Conservation (phyloP, 2,113 vertebrate genomes). For the Panthera uncia region DNA sequence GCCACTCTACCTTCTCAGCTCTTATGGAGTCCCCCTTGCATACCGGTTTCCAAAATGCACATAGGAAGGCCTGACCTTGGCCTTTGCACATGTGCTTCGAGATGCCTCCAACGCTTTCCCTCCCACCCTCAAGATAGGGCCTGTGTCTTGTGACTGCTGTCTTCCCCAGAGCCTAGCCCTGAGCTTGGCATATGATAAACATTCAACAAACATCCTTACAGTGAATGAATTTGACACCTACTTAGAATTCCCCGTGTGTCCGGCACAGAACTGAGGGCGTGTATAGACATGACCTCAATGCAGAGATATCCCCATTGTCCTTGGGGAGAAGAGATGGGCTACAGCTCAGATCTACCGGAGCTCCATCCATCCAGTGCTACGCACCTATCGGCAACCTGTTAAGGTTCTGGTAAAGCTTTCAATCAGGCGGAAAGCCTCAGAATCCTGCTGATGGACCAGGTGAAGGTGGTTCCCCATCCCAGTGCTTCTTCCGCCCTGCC, state of each 20-base stretch:
- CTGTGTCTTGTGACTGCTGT: not conserved
- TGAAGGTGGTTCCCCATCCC: not conserved
- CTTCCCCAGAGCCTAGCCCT: not conserved
- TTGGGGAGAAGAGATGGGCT: not conserved
- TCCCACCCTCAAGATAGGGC: not conserved
- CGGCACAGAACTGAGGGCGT: rapidly evolving
- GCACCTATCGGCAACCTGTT: not conserved
- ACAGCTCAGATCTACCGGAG: not conserved
- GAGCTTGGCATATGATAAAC: no score
- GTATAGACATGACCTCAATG: not conserved
- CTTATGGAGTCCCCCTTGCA: not conserved
- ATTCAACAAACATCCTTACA: no score
- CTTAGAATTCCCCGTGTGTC: not conserved
- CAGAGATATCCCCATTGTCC: not conserved
- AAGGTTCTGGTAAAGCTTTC: not conserved
- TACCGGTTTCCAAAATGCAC: not conserved
- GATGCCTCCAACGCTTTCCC: not conserved
- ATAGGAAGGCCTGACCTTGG: not conserved
- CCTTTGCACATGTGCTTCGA: rapidly evolving
- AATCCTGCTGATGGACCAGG: rapidly evolving
- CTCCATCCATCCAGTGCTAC: not conserved
- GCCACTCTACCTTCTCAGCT: rapidly evolving
- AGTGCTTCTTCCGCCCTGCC: not conserved
- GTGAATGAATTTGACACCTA: no score
- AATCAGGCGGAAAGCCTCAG: not conserved